Base-by-base conservation (phyloP, 2,797 vertebrate species). In the Anisognathus igniventris region DNA sequence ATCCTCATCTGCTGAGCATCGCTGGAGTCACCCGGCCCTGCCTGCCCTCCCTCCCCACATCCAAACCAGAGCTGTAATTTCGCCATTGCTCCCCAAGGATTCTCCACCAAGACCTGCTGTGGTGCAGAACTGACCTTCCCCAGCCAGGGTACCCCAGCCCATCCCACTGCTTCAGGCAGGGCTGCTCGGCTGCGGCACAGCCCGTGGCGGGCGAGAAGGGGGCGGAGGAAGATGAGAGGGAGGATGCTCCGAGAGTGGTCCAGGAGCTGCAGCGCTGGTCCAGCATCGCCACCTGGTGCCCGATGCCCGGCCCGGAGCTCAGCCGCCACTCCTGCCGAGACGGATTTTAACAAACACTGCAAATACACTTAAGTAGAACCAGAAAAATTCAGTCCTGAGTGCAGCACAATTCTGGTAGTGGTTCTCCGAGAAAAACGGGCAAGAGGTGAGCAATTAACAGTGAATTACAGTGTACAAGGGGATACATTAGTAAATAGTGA, bases 201-300 rank as follows among this genome's bases (percentile, higher is more conserved):
- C 33, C 45, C 17, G 21, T 12, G 24, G 30, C 11, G 12, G 22
- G 3, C 11, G 3, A 18, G 50, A 13, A 33, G 24, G 22, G 19
- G 48, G 0, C 4, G 33, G 44, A 51, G 42, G 58, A 31, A 12
- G 37, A 7, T 4, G 44, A 35, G 16, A 13, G 24, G 27, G 3
- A 75, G 31, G 62, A 79, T 87, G 88, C 86, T 42, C 54, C 8
- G 0, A 28, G 21, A 78, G 27, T 1, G 61, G 42, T 81, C 42
- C 73, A 10, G 58, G 44, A 79, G 47, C 31, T 1, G 67, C 83
- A 68, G 73, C 42, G 50, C 73, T 33, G 64, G 71, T 76, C 40
- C 88, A 13, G 68, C 89, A 92, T 74, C 92, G 95, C 96, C 96
- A 89, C 75, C 96, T 96, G 91, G 40, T 80, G 95, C 45, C 76